Base-by-base conservation (phyloP, 92 coral and sea anemone species). In the Muricea muricata region DNA sequence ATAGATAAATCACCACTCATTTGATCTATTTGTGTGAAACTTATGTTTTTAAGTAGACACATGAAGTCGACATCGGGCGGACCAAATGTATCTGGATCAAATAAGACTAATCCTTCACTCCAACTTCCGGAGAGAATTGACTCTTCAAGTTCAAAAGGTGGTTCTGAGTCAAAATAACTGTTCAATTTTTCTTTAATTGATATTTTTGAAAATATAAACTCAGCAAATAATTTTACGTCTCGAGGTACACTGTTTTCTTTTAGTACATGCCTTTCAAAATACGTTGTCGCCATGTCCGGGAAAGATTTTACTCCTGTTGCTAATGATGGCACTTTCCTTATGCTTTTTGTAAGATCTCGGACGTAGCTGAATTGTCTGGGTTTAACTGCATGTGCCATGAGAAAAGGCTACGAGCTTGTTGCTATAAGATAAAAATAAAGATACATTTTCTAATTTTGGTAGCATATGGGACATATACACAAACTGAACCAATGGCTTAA, bases 331-430 rank as follows among this genome's bases (percentile, higher is more conserved):
- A 63, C 70, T n/a, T n/a, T n/a, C n/a, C n/a, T n/a, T n/a, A n/a
- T n/a, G n/a, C n/a, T 28, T 11, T 2, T 9, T 63, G 31, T 10
- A 63, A 9, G 37, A 28, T 39, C 9, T 26, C 8, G 13, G 37
- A 63, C 37, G 30, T 63, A 35, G 13, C 30, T 30, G 23, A n/a
- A 1, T 0, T 63, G 70, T 63, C 30, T 3, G 15, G 4, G 70
- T 63, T 63, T 63, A 63, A 63, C 24, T 63, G 70, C 35, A 39
- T n/a, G n/a, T n/a, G 70, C 70, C 70, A 63, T 63, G 1, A 18
- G 7, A 15, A 48, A 7, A 8, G 20, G 56, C 10, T 48, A 8
- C 56, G 8, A 42, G 14, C 14, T 17, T 52, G 7, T 52, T 52
- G 60, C 60, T 52, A 13, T 2, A 13, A 52, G 20, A 18, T 9